phyloP scores from a whole-genome alignment of 1,140 invertebrate species.

The Drosophila virilis region DNA sequence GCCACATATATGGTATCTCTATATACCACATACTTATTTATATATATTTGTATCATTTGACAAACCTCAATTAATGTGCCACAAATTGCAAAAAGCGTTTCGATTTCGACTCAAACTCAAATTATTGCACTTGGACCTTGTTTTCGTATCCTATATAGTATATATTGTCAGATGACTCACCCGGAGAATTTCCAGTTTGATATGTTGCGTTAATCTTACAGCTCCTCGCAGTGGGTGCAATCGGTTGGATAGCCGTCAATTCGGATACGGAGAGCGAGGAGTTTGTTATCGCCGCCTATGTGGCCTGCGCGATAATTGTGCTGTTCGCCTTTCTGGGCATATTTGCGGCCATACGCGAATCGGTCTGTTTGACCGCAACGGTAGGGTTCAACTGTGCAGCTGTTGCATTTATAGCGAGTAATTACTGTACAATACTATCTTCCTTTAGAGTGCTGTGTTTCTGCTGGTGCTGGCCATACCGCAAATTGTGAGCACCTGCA shows the following conservation, averaged over 20 bases:
- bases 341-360: constrained; percentile 70
- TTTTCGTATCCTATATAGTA: constrained; percentile 9
- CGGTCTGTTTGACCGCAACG: constrained; percentile 63
- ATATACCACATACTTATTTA: background rate
- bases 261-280: constrained; percentile 62
- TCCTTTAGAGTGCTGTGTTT: constrained; percentile 65
- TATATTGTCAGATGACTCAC: constrained; percentile 52
- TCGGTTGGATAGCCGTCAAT: constrained; percentile 70
- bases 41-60: constrained; percentile 12
- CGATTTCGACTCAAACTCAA: background rate
- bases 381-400: constrained; percentile 40
- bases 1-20: constrained; percentile 12
- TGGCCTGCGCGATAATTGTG: constrained; percentile 57
- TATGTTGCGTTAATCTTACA: constrained; percentile 38
- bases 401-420: background rate
- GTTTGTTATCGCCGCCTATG: constrained; percentile 63
- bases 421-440: background rate
- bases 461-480: constrained; percentile 65
- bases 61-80: constrained; percentile 24
- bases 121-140: constrained; percentile 1
- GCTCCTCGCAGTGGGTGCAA: constrained; percentile 66
- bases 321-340: constrained; percentile 68
- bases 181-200: constrained; percentile 31
- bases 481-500: constrained; percentile 58
- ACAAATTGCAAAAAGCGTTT: background rate